Conservation (phyloP, 2,888 invertebrate species). For the Eupithecia centaureata region DNA sequence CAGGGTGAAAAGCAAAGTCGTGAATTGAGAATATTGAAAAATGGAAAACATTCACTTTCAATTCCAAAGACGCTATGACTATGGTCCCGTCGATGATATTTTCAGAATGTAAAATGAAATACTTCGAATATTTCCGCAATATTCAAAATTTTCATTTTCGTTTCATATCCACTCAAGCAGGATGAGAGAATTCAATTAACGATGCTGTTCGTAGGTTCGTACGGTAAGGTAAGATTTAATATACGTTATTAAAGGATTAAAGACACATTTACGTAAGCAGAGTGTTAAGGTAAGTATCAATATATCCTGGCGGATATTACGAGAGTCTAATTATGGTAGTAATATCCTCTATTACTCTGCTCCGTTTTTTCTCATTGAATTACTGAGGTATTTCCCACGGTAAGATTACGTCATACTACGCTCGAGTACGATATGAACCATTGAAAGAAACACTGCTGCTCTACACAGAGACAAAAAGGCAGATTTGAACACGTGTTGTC, state of each 20-base stretch:
- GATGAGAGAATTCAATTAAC: constrained; percentile 9
- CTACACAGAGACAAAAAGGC: constrained; percentile 47
- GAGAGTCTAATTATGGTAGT: constrained; percentile 52
- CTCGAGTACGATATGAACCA: constrained; percentile 57
- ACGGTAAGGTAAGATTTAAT: constrained; percentile 9
- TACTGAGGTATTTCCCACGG: constrained; percentile 66
- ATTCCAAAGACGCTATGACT: no score
- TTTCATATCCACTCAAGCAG: not conserved
- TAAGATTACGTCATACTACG: constrained; percentile 65
- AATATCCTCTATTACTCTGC: constrained; percentile 47
- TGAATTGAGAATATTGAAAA: not conserved
- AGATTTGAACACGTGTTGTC: constrained; percentile 62
- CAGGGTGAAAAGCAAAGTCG: not conserved
- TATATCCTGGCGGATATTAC: constrained; percentile 51
- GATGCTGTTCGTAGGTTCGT: not conserved
- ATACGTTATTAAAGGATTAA: constrained; percentile 18
- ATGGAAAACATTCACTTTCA: not conserved
- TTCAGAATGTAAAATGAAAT: no score
- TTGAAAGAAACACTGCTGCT: constrained; percentile 56
- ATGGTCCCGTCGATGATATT: no score
- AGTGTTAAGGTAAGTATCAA: constrained; percentile 33
- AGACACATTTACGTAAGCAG: constrained; percentile 30
- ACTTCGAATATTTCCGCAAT: no score
- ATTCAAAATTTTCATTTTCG: not conserved
- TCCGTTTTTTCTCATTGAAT: constrained; percentile 54